Evolutionary conservation across 1,140 invertebrate species (phyloP), one percentile per base, ranked within the genome.

Genomic region (Drosophila erecta): DNA sequence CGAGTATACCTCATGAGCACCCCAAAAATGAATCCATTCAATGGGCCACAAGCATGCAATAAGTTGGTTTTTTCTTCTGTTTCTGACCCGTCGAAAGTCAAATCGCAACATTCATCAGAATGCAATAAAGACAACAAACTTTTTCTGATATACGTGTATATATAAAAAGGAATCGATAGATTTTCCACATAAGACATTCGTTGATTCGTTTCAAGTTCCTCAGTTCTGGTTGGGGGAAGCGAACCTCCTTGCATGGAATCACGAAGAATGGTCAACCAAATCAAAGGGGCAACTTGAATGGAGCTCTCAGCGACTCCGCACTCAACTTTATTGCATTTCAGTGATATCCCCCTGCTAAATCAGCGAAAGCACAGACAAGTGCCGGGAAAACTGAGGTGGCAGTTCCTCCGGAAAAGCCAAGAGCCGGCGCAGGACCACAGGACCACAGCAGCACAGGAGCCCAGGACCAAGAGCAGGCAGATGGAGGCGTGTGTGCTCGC

Each of bases 241-340:
- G 14, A 33, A 24, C 3, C 27, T n/a, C 27, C 41, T 22, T 8
- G 40, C 15, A 14, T 62, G n/a, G 22, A 12, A 24, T 11, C 33
- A 37, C 24, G 33, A 60, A 12, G 50, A 54, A 50, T 50, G 24
- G 24, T 14, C 12, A 17, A 15, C 17, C 20, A 24, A 46, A 10
- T 12, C 22, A 22, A 41, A 41, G 58, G 37, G 7, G 10, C 24
- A n/a, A 44, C 33, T 24, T 17, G 17, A 35, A 46, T 35, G 33
- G 30, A 62, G 58, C 33, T 62, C 30, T 33, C 24, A 20, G 24
- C 58, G 59, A 66, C 30, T 65, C 59, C 44, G 49, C 83, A 81
- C 83, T 86, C 74, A 86, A 76, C 75, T 81, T 87, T 83, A 86
- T 86, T 86, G 78, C 79, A 86, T 86, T 84, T 86, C 62, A 67